Conservation (phyloP, 2,113 vertebrate species). For the Podarcis raffonei region DNA sequence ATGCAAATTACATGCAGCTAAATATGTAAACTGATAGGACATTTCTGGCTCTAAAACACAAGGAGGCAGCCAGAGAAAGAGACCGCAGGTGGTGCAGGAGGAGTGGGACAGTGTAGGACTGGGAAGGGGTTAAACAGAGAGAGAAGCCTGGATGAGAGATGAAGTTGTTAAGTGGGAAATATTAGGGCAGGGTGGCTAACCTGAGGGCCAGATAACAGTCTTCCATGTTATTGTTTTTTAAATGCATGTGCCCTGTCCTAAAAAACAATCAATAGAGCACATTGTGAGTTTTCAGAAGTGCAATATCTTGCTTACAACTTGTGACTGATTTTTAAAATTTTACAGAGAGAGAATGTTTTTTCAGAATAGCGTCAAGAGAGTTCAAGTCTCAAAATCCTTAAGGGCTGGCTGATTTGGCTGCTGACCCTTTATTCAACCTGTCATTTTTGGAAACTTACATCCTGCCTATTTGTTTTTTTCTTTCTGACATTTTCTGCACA, state of each 20-base stretch:
- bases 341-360: not conserved
- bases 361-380: not conserved
- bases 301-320: not conserved
- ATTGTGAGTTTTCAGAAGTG: not conserved
- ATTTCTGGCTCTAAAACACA: not conserved
- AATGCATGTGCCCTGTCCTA: not conserved
- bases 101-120: not conserved
- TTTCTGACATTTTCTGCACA: not conserved
- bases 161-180: not conserved
- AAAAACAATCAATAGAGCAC: not conserved
- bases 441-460: not conserved
- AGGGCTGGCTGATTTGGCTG: not conserved
- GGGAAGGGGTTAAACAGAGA: not conserved
- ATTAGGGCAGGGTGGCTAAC: no score
- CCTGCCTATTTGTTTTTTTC: not conserved
- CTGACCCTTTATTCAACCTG: not conserved
- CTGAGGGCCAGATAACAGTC: not conserved
- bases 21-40: no score
- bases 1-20: not conserved
- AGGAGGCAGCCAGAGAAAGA: not conserved
- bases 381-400: not conserved
- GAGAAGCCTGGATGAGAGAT: not conserved
- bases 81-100: not conserved
- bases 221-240: not conserved
- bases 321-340: not conserved